Percentiles rank a stretch among this genome's conserved stretches.
These are phyloP conservation scores for Neodiprion lecontei DNA, from an alignment of 1,140 invertebrate species.

Conservation along the genomic window DNA sequence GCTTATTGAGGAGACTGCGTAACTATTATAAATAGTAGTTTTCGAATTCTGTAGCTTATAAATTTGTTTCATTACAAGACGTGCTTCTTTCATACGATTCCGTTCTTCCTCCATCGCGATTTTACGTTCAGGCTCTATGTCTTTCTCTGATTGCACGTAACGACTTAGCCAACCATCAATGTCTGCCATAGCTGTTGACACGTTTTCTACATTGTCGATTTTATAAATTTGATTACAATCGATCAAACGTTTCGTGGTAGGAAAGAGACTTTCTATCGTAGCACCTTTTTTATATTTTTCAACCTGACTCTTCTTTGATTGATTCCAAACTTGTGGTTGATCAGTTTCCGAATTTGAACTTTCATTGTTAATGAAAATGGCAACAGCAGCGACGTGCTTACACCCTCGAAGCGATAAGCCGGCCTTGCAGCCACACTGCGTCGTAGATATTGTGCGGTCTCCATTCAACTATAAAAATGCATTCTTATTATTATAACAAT, in stretches of 20 bases:
- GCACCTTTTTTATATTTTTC: slow-evolving; percentile 19
- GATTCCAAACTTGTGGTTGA: slow-evolving; percentile 19
- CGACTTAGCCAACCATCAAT: neutral
- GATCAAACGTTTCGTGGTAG: neutral
- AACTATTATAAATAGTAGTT: neutral
- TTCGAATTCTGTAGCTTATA: neutral
- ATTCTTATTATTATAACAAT: too few species aligned
- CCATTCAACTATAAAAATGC: slow-evolving; percentile 8
- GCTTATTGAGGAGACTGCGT: neutral
- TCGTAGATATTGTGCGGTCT: neutral
- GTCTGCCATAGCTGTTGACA: neutral
- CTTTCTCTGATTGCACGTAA: slow-evolving; percentile 12
- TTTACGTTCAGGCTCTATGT: neutral
- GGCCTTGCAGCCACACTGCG: slow-evolving; percentile 13
- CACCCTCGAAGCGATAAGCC: slow-evolving; percentile 16
- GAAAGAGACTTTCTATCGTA: neutral
- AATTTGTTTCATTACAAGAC: neutral
- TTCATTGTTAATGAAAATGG: slow-evolving; percentile 16
- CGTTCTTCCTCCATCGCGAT: slow-evolving; percentile 15
- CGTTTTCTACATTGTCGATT: slow-evolving; percentile 8
- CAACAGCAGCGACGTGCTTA: slow-evolving; percentile 12
- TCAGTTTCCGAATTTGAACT: slow-evolving; percentile 5
- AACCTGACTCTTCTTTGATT: slow-evolving; percentile 3
- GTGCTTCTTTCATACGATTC: neutral
- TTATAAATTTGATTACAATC: slow-evolving; percentile 11